These are phyloP conservation scores for Trichonephila clavipes DNA, from an alignment of 1,140 invertebrate genomes.

Conservation along the genomic window DNA sequence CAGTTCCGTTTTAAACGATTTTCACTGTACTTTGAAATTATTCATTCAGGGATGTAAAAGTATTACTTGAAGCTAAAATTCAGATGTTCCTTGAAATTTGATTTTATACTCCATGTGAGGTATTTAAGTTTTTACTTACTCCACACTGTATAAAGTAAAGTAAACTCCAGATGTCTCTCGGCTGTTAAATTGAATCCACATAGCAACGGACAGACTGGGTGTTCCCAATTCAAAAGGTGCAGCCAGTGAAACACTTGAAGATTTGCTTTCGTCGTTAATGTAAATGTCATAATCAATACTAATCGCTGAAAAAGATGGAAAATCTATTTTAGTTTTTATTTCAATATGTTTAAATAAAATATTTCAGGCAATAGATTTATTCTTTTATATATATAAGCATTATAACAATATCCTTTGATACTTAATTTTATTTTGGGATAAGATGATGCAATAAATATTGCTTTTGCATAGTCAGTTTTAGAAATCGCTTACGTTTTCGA, in stretches of 20 bases:
- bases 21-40: too few relatives aligned
- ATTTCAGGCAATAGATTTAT: too few relatives aligned
- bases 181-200: slow-evolving; percentile 97
- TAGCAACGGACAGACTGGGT: slow-evolving; percentile 90
- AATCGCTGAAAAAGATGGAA: slow-evolving; percentile 86
- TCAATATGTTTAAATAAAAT: too few relatives aligned
- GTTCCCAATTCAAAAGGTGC: slow-evolving; percentile 90
- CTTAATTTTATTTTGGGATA: too few relatives aligned
- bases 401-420: too few relatives aligned
- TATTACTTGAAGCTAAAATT: too few relatives aligned
- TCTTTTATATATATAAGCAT: not conserved
- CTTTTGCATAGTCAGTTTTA: not conserved
- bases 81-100: too few relatives aligned
- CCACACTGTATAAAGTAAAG: slow-evolving; percentile 94
- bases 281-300: slow-evolving; percentile 97
- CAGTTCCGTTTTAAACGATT: too few relatives aligned
- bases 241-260: slow-evolving; percentile 92
- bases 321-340: not conserved
- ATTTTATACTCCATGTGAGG: too few relatives aligned
- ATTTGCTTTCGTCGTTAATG: slow-evolving; percentile 91
- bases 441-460: not conserved
- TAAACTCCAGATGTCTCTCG: slow-evolving; percentile 94
- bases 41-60: too few relatives aligned
- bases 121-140: slow-evolving; percentile 82
- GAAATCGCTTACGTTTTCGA: slow-evolving; percentile 88